These are phyloP conservation scores for Anoplolepis gracilipes DNA, from an alignment of 1,140 invertebrate species.

Conservation along the genomic window DNA sequence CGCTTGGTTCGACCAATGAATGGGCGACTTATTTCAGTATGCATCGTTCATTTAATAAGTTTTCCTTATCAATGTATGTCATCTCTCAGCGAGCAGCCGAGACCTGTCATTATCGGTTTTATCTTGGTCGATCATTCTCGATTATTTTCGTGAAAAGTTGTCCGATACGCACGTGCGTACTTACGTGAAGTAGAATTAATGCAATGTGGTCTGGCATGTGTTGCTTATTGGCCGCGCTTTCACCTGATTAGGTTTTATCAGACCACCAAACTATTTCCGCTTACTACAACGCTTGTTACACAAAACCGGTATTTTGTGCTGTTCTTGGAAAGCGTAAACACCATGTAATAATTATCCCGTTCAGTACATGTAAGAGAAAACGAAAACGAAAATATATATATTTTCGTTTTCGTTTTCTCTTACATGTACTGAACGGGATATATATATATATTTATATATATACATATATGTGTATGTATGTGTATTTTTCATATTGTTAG, in stretches of 20 bases:
- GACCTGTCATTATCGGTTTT: constrained; percentile 70
- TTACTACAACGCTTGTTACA: constrained; percentile 15
- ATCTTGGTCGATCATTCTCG: constrained; percentile 67
- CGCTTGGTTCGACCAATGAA: constrained; percentile 60
- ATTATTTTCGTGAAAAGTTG: constrained; percentile 73
- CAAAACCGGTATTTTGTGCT: not conserved
- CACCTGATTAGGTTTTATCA: constrained; percentile 69
- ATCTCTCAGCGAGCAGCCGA: constrained; percentile 66
- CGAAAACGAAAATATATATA: not conserved
- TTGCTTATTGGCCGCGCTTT: constrained; percentile 60
- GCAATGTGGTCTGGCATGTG: constrained; percentile 58
- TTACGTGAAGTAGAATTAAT: constrained; percentile 52
- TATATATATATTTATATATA: too few relatives aligned
- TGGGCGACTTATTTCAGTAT: constrained; percentile 56
- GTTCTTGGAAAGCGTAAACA: constrained; percentile 35
- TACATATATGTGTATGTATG: too few relatives aligned
- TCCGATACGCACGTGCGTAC: constrained; percentile 36
- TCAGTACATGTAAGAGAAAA: not conserved
- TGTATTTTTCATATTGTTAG: not conserved
- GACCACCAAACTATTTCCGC: constrained; percentile 63
- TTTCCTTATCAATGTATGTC: constrained; percentile 77
- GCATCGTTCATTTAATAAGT: constrained; percentile 73
- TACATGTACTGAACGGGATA: not conserved
- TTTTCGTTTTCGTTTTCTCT: not conserved
- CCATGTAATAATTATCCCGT: constrained; percentile 28